phyloP scores from a whole-genome alignment of 2,113 vertebrate genomes.

The Canis aureus region DNA sequence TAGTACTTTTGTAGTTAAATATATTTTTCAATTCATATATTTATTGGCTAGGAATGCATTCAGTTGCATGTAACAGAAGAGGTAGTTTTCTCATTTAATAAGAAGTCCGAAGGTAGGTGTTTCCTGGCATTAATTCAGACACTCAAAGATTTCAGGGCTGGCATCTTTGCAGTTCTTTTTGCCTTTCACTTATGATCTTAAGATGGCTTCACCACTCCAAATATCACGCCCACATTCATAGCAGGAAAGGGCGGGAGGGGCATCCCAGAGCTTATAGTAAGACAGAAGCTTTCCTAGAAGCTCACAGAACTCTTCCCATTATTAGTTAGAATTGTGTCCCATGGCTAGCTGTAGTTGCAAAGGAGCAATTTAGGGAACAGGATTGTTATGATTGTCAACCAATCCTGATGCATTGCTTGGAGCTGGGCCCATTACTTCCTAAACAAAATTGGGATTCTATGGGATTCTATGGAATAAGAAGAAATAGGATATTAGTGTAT shows the following conservation, averaged over 20 bases:
- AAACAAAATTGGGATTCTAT: not conserved
- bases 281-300: not conserved
- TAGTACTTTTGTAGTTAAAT: constrained; percentile 6
- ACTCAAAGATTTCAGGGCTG: not conserved
- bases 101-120: constrained; percentile 16
- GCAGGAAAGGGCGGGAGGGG: constrained; percentile 4
- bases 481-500: not conserved
- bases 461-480: not conserved
- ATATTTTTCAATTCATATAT: not conserved
- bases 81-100: constrained; percentile 13
- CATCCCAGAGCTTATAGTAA: not conserved
- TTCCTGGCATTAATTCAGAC: constrained; percentile 3
- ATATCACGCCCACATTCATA: constrained; percentile 32
- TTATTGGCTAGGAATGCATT: not conserved
- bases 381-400: not conserved
- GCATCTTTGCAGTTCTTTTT: not conserved
- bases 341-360: not conserved
- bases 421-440: not conserved
- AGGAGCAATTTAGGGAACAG: not conserved
- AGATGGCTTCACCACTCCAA: constrained; percentile 38
- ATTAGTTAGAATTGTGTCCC: not conserved
- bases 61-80: not conserved
- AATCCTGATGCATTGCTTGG: not conserved
- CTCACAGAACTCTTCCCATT: not conserved
- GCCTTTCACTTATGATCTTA: not conserved